A percentile compares a stretch with the other conserved stretches of the same genome.
These are phyloP conservation scores for Charadrius vociferus DNA, from an alignment of 2,113 vertebrate genomes.

Conservation along the genomic window DNA sequence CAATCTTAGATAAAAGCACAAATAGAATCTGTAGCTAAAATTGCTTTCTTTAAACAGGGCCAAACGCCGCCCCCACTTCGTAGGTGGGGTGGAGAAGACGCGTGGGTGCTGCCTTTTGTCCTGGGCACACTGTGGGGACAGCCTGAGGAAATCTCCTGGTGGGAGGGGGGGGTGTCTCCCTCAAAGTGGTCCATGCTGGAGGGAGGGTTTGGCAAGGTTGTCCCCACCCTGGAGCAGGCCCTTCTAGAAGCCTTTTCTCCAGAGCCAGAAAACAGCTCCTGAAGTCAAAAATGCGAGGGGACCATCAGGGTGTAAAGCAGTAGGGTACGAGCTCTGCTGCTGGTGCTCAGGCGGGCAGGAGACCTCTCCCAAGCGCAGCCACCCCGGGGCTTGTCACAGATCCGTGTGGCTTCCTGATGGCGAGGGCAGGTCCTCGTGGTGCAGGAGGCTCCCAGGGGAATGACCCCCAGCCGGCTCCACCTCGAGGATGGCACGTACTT, in stretches of 20 bases:
- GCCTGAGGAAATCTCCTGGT: neutral
- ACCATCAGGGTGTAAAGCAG: neutral
- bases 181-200: neutral
- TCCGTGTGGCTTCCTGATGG: neutral
- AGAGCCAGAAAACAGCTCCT: neutral
- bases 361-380: neutral
- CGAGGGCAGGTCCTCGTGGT: neutral
- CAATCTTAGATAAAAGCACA: neutral
- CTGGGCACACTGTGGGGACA: neutral
- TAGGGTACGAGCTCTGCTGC: neutral
- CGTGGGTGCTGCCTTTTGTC: neutral
- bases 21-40: neutral
- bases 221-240: neutral
- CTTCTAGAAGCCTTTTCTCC: neutral
- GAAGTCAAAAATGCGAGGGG: neutral
- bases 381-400: neutral
- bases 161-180: no score
- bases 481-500: fast-evolving
- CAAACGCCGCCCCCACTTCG: fast-evolving
- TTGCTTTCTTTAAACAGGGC: neutral
- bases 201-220: neutral
- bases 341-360: neutral
- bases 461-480: neutral
- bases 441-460: neutral
- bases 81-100: neutral